These are phyloP conservation scores for Emydoidea blandingii DNA, from an alignment of 2,797 vertebrate genomes.

Conservation along the genomic window DNA sequence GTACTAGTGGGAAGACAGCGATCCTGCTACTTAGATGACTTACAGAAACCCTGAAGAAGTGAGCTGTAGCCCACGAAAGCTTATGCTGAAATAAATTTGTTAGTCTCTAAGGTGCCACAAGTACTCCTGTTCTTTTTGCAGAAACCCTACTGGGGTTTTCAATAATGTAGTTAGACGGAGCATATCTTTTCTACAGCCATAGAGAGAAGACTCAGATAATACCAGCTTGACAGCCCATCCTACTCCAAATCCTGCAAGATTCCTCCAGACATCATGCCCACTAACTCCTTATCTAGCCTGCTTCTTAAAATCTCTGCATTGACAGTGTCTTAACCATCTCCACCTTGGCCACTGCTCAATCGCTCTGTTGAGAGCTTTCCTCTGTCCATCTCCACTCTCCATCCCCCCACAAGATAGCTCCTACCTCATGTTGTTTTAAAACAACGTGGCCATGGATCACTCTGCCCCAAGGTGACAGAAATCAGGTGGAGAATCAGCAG, in stretches of 20 bases:
- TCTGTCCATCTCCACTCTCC: not conserved
- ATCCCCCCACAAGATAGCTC: not conserved
- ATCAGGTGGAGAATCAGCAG: not conserved
- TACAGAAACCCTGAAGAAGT: fast-evolving
- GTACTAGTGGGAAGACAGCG: not conserved
- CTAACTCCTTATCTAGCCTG: not conserved
- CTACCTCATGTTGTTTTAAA: not conserved
- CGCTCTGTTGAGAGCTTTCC: not conserved
- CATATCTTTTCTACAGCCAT: not conserved
- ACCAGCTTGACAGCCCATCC: not conserved
- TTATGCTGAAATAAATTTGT: no score
- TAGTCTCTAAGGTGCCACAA: no score
- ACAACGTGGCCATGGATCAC: not conserved
- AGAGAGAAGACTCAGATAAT: not conserved
- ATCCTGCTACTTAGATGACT: not conserved
- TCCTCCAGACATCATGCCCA: not conserved
- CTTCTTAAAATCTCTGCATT: not conserved
- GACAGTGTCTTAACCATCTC: not conserved
- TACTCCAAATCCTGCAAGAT: not conserved
- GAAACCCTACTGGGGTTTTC: fast-evolving
- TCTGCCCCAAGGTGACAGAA: not conserved
- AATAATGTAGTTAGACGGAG: not conserved
- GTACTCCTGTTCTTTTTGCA: not conserved
- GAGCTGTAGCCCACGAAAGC: no score
- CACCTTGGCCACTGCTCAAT: not conserved